Conservation (phyloP, 2,888 invertebrate genomes). For the Eupeodes luniger region DNA sequence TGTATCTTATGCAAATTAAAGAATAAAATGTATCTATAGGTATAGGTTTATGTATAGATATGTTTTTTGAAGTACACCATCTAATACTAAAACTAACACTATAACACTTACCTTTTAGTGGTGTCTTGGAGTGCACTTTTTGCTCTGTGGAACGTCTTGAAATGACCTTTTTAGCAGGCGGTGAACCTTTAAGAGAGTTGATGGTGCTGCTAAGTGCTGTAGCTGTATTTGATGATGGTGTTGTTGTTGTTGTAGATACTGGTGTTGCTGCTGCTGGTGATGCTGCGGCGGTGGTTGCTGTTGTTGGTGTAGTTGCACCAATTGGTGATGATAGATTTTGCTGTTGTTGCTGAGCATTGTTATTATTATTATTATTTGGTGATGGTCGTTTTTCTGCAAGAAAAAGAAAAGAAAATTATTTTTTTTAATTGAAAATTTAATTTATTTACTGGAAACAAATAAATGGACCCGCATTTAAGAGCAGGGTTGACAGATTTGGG, state of each 20-base stretch:
- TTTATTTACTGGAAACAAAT: too few species aligned
- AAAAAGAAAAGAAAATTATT: not conserved
- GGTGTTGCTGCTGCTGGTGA: conserved; percentile 62
- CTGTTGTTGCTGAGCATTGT: conserved; percentile 59
- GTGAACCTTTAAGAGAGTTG: conserved; percentile 78
- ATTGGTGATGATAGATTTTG: conserved; percentile 68
- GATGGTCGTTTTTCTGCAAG: conserved; percentile 77
- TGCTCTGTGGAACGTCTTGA: conserved; percentile 73
- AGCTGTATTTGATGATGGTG: conserved; percentile 39
- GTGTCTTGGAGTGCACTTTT: conserved; percentile 76
- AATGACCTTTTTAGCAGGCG: conserved; percentile 78
- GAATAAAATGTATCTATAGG: conserved; percentile 18
- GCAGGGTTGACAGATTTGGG: too few species aligned
- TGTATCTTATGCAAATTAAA: conserved; percentile 60
- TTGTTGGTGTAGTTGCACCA: conserved; percentile 68
- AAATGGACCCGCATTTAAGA: too few species aligned
- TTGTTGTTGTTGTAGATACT: conserved; percentile 18
- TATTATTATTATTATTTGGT: conserved; percentile 51
- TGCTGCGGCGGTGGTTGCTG: conserved; percentile 67
- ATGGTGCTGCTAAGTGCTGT: conserved; percentile 76
- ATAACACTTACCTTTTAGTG: conserved; percentile 78
- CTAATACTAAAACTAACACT: not conserved
- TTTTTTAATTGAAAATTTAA: too few species aligned
- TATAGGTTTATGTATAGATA: not conserved
- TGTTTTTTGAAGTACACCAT: not conserved